Base-by-base conservation (phyloP, 2,113 vertebrate genomes). In the Triplophysa tibetana region DNA sequence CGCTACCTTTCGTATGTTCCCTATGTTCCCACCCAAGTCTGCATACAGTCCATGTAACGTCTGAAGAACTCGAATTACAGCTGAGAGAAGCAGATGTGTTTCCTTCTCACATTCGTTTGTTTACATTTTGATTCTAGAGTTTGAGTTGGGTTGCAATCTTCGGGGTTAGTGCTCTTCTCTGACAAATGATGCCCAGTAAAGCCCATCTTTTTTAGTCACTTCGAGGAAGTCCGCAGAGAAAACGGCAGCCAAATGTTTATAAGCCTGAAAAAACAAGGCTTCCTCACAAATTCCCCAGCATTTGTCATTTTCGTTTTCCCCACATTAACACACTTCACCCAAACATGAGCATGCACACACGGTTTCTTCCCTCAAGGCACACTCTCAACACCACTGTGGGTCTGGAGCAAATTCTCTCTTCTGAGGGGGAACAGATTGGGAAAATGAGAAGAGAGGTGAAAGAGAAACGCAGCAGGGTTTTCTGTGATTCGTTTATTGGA, bases 401-500 rank as follows among this genome's bases (percentile, higher is more conserved):
- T 66, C 62, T 68, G 52, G 50, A 64, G 58, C 29, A 50, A 33
- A n/a, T 48, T 74, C 65, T 21, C 54, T 58, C n/a, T 58, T 58
- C 19, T 21, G 54, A 58, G 19, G 52, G 16, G 13, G 63, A 29
- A 8, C 50, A 29, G 54, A 68, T 54, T 74, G 66, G 67, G 12
- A 75, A 66, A 75, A 61, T 43, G 17, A 45, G 54, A 23, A 77
- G 45, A 17, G 4, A 29, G 16, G 61, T 43, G 14, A 75, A 62
- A 41, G 17, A 80, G 58, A 21, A 41, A 52, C 58, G 38, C 29
- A 23, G n/a, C 13, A n/a, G 23, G 56, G n/a, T 63, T 7, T 41
- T 72, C 82, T 61, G 19, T n/a, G 16, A 3, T 3, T 81, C 52
- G 66, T 83, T 23, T 66, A 29, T 0, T 84, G 84, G 82, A 81